These are phyloP conservation scores for Fregata magnificens DNA, from an alignment of 2,113 vertebrate genomes.

Conservation along the genomic window DNA sequence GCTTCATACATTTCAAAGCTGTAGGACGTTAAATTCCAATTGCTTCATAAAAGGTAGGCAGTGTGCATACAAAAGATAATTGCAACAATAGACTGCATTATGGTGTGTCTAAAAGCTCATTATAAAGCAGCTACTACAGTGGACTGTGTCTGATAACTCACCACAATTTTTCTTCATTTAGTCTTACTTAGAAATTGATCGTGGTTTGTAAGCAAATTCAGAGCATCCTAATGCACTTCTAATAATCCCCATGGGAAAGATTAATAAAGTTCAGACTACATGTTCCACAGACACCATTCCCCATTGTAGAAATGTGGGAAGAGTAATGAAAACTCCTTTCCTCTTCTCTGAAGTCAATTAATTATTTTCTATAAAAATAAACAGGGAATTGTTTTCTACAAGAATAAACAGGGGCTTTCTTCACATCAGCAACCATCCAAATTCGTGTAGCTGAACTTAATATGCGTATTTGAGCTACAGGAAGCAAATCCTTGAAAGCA, in stretches of 20 bases:
- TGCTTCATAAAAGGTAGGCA: slow-evolving; percentile 38
- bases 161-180: slow-evolving; percentile 27
- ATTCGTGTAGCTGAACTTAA: neutral
- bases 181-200: slow-evolving; percentile 19
- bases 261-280: neutral
- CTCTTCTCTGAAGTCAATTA: neutral
- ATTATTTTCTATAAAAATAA: neutral
- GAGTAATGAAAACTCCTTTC: neutral
- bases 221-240: neutral
- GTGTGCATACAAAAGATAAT: neutral
- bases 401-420: neutral
- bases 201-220: slow-evolving; percentile 27
- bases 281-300: neutral
- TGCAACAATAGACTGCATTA: slow-evolving; percentile 19
- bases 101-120: slow-evolving; percentile 2
- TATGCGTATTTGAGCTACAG: neutral
- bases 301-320: neutral
- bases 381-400: neutral
- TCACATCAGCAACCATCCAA: neutral
- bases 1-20: slow-evolving; percentile 10
- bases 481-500: neutral
- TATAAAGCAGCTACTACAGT: neutral
- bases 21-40: neutral
- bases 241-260: neutral
- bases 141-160: neutral